Percentiles rank a stretch among this genome's conserved stretches.
Conservation (phyloP, 2,797 vertebrate genomes). For the Diplodus sargus region DNA sequence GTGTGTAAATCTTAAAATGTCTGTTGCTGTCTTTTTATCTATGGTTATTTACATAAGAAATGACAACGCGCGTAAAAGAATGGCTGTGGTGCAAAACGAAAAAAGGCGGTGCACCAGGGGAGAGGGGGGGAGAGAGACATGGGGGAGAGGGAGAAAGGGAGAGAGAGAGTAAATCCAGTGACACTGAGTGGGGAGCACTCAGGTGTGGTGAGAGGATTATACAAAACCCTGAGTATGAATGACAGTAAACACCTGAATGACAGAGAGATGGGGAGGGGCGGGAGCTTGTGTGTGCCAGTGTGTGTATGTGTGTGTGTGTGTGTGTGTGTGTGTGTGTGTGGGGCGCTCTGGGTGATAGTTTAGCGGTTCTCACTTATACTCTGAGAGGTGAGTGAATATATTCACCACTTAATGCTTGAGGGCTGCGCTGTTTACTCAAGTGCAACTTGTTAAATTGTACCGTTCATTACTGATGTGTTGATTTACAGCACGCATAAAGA, state of each 20-base stretch:
- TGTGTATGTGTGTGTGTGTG: conserved; percentile 54
- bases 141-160: conserved; percentile 10
- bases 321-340: conserved; percentile 49
- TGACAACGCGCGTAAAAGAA: conserved; percentile 81
- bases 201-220: conserved; percentile 87
- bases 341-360: conserved; percentile 68
- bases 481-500: conserved; percentile 35
- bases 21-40: conserved; percentile 81
- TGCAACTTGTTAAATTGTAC: conserved; percentile 47
- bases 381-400: conserved; percentile 71
- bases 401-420: conserved; percentile 59
- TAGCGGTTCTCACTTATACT: conserved; percentile 69
- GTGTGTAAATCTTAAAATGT: conserved; percentile 80
- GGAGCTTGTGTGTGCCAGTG: conserved; percentile 32
- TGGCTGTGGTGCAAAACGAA: conserved; percentile 77
- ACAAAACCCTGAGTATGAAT: conserved; percentile 85
- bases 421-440: conserved; percentile 56
- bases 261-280: conserved; percentile 74
- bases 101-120: conserved; percentile 59
- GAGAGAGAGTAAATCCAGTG: conserved; percentile 77
- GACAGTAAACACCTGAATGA: conserved; percentile 89
- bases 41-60: conserved; percentile 83
- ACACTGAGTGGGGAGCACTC: conserved; percentile 83
- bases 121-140: conserved; percentile 43
- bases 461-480: conserved; percentile 43